Evolutionary conservation across 2,888 invertebrate genomes (phyloP).

Genomic region (Orthonychiurus folsomi): DNA sequence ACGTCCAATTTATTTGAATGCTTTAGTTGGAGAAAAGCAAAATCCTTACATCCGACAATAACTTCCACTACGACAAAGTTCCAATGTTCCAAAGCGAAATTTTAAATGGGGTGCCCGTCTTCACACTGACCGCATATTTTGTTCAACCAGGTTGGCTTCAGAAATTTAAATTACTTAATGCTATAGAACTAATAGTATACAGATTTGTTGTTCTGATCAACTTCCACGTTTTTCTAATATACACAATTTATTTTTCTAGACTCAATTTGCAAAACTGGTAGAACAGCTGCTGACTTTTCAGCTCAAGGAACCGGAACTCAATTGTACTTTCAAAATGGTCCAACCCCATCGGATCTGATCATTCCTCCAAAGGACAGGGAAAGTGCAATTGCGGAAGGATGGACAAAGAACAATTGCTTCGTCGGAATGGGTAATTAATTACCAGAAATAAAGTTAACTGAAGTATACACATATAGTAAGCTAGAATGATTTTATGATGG

Average conservation of each 20-base stretch:
- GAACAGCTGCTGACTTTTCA: conserved; percentile 14
- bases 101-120: conserved; percentile 17
- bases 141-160: conserved; percentile 29
- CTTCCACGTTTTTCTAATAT: not conserved
- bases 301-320: conserved; percentile 30
- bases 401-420: conserved; percentile 32
- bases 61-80: conserved; percentile 17
- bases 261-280: conserved; percentile 28
- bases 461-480: not conserved
- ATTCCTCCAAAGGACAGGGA: conserved; percentile 22
- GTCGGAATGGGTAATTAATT: conserved; percentile 26
- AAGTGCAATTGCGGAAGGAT: conserved; percentile 16
- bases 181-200: not conserved
- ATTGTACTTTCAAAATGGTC: conserved; percentile 32
- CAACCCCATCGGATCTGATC: conserved; percentile 14
- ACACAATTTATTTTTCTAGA: conserved; percentile 16
- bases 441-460: not conserved
- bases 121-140: conserved; percentile 29
- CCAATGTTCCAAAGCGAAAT: conserved; percentile 28
- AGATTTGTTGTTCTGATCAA: not conserved
- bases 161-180: not conserved
- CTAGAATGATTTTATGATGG: not conserved
- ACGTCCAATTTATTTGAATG: not conserved
- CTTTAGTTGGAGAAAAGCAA: not conserved
- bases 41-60: conserved; percentile 10